Evolutionary conservation across 2,113 vertebrate species (phyloP), one percentile per base, ranked within the genome.

Genomic region (Chrysemys picta): DNA sequence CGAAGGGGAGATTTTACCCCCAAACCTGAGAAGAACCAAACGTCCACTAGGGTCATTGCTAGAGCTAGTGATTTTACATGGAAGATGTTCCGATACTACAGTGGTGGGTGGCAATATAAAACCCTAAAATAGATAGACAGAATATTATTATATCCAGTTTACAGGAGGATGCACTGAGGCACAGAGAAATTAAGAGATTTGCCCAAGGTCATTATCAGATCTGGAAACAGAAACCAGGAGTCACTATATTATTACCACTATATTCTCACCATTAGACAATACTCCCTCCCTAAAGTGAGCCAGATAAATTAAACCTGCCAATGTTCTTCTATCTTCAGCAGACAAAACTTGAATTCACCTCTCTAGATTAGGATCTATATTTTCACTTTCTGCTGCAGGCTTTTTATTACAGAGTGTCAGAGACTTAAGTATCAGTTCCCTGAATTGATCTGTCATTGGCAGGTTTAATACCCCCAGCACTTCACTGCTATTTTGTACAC

Each of bases 381-480:
- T 52, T 75, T 1, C 38, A 78, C 35, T 94, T 97, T 84, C 89
- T 95, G 89, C 80, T 72, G 54, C 72, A 80, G 83, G 85, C 75
- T 88, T 93, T 92, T 92, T 94, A 86, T 95, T 93, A 38, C 59
- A 35, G 4, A 57, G 14, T 17, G 31, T 65, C 59, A 87, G 89
- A 75, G 82, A 14, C 83, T 91, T 94, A 90, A 95, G 89, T 91
- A 87, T 69, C 84, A 2, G 0, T 83, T 25, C 38, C 42, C 72
- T 86, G 27, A 31, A 0, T 35, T 76, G 59, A 69, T 72, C 85
- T 69, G 38, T 38, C 79, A 21, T 92, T 53, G 57, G 85, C 90
- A 96, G 89, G 42, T 80, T 56, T 90, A 89, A 89, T 81, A 89
- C 14, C 59, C 59, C 31, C 59, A 35, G 59, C 59, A 14, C 78